These are phyloP conservation scores for Enoplosus armatus DNA, from an alignment of 2,797 vertebrate genomes.

Conservation along the genomic window DNA sequence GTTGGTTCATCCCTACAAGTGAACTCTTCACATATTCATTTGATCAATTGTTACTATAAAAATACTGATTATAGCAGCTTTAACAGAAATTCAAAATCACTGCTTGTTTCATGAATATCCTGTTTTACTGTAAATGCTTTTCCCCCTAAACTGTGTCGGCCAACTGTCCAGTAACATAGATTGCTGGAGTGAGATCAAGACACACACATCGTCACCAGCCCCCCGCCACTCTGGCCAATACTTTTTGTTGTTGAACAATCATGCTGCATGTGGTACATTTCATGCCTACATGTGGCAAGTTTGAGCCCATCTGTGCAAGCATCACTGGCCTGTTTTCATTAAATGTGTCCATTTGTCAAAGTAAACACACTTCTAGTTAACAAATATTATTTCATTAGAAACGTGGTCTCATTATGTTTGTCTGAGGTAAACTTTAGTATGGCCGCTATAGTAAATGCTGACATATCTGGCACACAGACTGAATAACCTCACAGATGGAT, in stretches of 20 bases:
- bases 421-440: slow-evolving; percentile 15
- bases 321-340: slow-evolving; percentile 36
- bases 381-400: slow-evolving; percentile 13
- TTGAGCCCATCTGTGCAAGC: slow-evolving; percentile 42
- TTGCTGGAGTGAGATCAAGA: slow-evolving; percentile 24
- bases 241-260: slow-evolving; percentile 16
- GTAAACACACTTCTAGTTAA: slow-evolving; percentile 18
- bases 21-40: not conserved
- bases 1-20: not conserved
- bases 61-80: not conserved
- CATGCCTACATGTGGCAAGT: slow-evolving; percentile 32
- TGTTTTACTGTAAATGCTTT: not conserved
- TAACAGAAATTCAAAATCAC: not conserved
- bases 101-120: not conserved
- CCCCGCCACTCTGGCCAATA: slow-evolving; percentile 1
- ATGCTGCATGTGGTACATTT: slow-evolving; percentile 37
- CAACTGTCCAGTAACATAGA: slow-evolving; percentile 15
- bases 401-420: slow-evolving; percentile 13
- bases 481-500: slow-evolving; percentile 51
- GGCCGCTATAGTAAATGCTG: not conserved
- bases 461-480: slow-evolving; percentile 11
- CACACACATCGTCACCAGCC: slow-evolving; percentile 17
- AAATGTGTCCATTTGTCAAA: slow-evolving; percentile 18
- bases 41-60: not conserved
- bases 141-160: not conserved